Conservation (phyloP, 1,140 invertebrate genomes). For the Achatina immaculata region DNA sequence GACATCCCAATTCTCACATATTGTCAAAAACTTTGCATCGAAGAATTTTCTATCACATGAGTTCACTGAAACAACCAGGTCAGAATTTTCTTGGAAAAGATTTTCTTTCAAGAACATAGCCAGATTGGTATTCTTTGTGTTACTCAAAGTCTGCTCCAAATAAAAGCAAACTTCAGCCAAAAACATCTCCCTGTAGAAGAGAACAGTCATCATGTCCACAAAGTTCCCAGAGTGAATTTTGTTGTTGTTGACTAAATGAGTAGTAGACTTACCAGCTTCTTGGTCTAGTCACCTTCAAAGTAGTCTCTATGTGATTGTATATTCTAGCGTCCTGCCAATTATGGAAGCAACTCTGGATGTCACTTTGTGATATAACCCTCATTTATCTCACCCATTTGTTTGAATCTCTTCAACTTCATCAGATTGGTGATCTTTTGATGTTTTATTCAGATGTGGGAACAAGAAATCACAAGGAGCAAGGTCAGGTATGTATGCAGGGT, state of each 20-base stretch:
- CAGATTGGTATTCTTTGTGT: background rate
- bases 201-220: background rate
- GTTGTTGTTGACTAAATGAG: background rate
- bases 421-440: too few species aligned
- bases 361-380: background rate
- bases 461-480: too few species aligned
- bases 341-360: background rate
- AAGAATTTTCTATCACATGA: background rate
- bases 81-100: constrained; percentile 13
- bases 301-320: too few species aligned
- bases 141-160: constrained; percentile 9
- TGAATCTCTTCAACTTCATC: too few species aligned
- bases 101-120: background rate
- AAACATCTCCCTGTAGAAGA: constrained; percentile 31
- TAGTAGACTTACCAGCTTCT: background rate
- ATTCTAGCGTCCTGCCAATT: background rate
- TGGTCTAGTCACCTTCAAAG: too few species aligned
- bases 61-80: background rate
- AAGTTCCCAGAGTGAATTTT: background rate
- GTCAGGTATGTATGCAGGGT: too few species aligned
- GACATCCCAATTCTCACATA: constrained; percentile 33
- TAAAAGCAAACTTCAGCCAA: constrained; percentile 23
- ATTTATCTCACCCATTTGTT: too few species aligned
- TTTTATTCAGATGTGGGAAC: too few species aligned
- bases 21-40: constrained; percentile 25